A percentile compares a stretch with the other conserved stretches of the same genome.
Evolutionary conservation across 2,888 invertebrate genomes (phyloP).

Genomic region (Yponomeuta cagnagella): DNA sequence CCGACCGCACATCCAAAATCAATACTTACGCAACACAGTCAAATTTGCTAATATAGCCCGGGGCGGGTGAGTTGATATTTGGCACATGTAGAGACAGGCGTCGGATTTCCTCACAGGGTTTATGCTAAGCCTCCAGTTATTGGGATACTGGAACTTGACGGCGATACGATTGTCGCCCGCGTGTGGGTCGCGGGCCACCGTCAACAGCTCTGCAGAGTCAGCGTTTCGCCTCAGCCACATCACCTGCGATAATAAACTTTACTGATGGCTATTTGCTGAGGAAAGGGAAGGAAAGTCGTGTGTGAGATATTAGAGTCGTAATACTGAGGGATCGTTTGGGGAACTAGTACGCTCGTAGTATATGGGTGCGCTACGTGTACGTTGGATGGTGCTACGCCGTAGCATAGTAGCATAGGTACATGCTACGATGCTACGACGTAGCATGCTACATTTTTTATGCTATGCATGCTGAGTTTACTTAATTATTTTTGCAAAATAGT

Average conservation of each 20-base stretch:
- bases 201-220: slow-evolving; percentile 79
- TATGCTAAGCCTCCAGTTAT: slow-evolving; percentile 82
- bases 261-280: not conserved
- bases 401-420: not conserved
- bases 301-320: not conserved
- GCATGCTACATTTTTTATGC: not conserved
- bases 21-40: slow-evolving; percentile 81
- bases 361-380: not conserved
- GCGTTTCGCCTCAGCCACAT: slow-evolving; percentile 81
- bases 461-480: not conserved
- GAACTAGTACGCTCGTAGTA: not conserved
- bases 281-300: not conserved
- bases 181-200: slow-evolving; percentile 79
- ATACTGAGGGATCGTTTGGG: not conserved
- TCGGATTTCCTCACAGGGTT: slow-evolving; percentile 83
- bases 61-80: slow-evolving; percentile 88
- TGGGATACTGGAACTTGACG: slow-evolving; percentile 81
- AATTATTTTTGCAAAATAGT: too few relatives aligned
- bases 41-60: slow-evolving; percentile 84
- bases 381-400: not conserved
- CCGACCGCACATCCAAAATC: not conserved
- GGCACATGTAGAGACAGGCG: slow-evolving; percentile 85
- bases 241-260: slow-evolving; percentile 57
- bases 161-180: slow-evolving; percentile 79
- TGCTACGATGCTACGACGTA: not conserved